Evolutionary conservation across 2,797 vertebrate genomes (phyloP), one percentile per base, ranked within the genome.

Genomic region (Tragelaphus oryx): DNA sequence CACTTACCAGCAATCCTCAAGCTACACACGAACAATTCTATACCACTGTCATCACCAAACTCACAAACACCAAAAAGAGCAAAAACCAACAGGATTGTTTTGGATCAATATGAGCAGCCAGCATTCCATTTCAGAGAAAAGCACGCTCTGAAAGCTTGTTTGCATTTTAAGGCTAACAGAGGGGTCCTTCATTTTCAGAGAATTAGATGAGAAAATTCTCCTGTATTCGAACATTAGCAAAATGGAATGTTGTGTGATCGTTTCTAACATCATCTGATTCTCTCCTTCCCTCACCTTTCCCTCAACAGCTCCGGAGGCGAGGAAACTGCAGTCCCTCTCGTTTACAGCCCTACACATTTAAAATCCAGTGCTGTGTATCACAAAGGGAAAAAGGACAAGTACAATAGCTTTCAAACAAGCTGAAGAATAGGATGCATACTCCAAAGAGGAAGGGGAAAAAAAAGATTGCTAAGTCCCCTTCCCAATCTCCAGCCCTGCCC

Each of bases 201-300:
- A 97, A 97, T 94, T 97, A 96, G 97, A 96, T 94, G 97, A 96
- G 95, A 97, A 97, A 96, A 92, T 91, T 91, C 60, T 91, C 80
- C 91, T 91, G 91, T 91, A 96, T 89, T 95, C 91, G 28, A 89
- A 78, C 89, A 95, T 85, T 94, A 94, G 92, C 44, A 37, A 95
- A 97, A 96, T 91, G 78, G 74, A 91, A 97, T 92, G 87, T n/a
- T 71, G 91, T 44, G 33, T 95, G 87, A 96, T 93, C 79, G 74
- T 95, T 93, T 93, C 81, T 87, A 91, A 86, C 80, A 68, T 89
- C 87, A 80, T 85, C 92, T 52, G 76, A 50, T 33, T 84, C 65
- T 89, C 86, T 89, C 71, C 22, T 92, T 20, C 90, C 26, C 55
- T 92, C 71, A 62, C 91, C 94, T 96, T 59, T 62, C 75, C 62